Percentiles rank a stretch among this genome's conserved stretches.
Evolutionary conservation across 2,113 vertebrate species (phyloP).

Genomic region (Syngnathus scovelli): DNA sequence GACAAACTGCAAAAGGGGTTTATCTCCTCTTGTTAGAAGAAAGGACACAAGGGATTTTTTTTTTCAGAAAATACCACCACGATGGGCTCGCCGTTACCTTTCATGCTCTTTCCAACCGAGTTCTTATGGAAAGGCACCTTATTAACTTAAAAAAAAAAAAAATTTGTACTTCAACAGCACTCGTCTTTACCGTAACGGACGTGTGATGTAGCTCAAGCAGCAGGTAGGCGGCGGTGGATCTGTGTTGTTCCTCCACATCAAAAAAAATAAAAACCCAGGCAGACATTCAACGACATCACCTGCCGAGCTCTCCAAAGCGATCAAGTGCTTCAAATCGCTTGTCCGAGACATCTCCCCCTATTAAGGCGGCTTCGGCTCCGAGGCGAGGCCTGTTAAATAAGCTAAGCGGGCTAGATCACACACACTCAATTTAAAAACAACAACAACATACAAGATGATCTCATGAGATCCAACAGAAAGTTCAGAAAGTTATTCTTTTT

Average conservation of each 20-base stretch:
- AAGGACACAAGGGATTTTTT: slow-evolving; percentile 77
- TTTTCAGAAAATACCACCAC: slow-evolving; percentile 86
- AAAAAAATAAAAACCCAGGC: slow-evolving; percentile 62
- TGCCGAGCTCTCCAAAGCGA: slow-evolving; percentile 94
- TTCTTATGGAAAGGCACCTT: slow-evolving; percentile 96
- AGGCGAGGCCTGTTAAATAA: slow-evolving; percentile 73
- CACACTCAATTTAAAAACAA: too few relatives aligned
- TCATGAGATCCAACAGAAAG: not conserved
- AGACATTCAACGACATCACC: slow-evolving; percentile 84
- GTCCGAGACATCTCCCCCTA: slow-evolving; percentile 97
- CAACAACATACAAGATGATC: not conserved
- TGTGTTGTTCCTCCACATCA: slow-evolving; percentile 94
- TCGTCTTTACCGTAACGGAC: slow-evolving; percentile 99
- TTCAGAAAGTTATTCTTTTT: not conserved
- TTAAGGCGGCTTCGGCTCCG: slow-evolving; percentile 74
- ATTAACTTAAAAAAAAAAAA: slow-evolving; percentile 78
- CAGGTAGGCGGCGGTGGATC: slow-evolving; percentile 76
- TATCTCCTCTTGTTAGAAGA: slow-evolving; percentile 55
- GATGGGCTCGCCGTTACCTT: slow-evolving; percentile 75
- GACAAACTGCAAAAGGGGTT: slow-evolving; percentile 17
- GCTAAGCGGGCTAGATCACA: slow-evolving; percentile 53
- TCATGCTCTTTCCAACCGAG: slow-evolving; percentile 88
- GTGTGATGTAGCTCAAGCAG: slow-evolving; percentile 91
- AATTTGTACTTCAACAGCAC: slow-evolving; percentile 77
- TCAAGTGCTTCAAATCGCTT: slow-evolving; percentile 99